phyloP scores from a whole-genome alignment of 1,140 invertebrate genomes.

The Drosophila ficusphila region DNA sequence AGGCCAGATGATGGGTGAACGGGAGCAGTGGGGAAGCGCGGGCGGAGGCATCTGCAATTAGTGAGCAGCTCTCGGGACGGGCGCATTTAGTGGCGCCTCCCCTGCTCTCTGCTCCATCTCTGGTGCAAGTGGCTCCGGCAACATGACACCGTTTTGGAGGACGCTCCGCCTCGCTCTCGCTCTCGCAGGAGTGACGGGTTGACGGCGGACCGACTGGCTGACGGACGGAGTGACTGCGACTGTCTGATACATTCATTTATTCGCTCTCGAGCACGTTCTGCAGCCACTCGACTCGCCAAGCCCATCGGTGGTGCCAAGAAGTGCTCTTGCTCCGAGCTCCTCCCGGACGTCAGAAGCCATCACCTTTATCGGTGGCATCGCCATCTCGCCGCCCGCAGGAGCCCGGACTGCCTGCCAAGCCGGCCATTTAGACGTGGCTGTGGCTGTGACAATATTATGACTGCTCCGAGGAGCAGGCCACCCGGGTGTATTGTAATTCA shows the following conservation, averaged over 20 bases:
- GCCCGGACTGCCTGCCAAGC: conserved; percentile 31
- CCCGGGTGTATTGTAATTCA: conserved; percentile 78
- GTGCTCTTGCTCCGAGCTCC: conserved; percentile 41
- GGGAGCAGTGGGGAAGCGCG: not conserved
- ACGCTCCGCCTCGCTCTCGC: conserved; percentile 13
- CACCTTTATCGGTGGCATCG: conserved; percentile 69
- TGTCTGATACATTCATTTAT: conserved; percentile 65
- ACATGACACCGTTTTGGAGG: conserved; percentile 63
- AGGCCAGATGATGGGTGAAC: conserved; percentile 40
- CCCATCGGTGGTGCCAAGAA: conserved; percentile 55
- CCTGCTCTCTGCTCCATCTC: conserved; percentile 60
- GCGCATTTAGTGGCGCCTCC: conserved; percentile 67
- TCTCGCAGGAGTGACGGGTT: conserved; percentile 17
- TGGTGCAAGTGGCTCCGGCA: conserved; percentile 67
- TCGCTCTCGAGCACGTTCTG: conserved; percentile 67
- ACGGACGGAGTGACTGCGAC: conserved; percentile 34
- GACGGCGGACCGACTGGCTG: conserved; percentile 26
- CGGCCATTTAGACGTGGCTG: conserved; percentile 59
- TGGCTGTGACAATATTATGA: conserved; percentile 80
- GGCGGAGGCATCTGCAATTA: conserved; percentile 72
- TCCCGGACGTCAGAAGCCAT: conserved; percentile 73
- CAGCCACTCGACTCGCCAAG: conserved; percentile 60
- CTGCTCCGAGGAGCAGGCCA: conserved; percentile 44
- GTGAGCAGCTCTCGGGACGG: conserved; percentile 55
- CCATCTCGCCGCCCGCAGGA: conserved; percentile 14